Conservation (phyloP, 2,888 invertebrate species). For the Pocota personata region DNA sequence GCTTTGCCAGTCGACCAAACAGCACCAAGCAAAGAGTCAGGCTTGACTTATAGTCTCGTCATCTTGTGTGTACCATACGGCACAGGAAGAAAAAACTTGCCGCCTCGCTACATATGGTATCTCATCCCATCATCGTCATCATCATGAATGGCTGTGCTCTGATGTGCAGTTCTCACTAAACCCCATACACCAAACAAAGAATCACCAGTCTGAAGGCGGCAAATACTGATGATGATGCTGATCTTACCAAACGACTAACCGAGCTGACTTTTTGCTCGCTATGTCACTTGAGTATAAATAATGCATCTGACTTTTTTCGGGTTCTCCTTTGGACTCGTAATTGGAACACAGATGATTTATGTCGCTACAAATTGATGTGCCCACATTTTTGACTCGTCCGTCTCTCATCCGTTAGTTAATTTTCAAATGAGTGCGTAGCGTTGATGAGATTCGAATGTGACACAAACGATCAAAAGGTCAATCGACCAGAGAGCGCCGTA, state of each 20-base stretch:
- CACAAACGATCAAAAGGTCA: slow-evolving; percentile 70
- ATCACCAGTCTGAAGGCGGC: neutral
- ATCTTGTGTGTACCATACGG: slow-evolving; percentile 40
- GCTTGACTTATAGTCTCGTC: slow-evolving; percentile 25
- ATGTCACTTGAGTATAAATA: slow-evolving; percentile 36
- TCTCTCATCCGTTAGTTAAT: slow-evolving; percentile 22
- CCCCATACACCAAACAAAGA: neutral
- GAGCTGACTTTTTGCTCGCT: slow-evolving; percentile 31
- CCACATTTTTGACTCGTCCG: slow-evolving; percentile 21
- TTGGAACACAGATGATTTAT: slow-evolving; percentile 67
- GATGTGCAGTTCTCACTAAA: slow-evolving; percentile 9
- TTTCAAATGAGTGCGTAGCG: slow-evolving; percentile 69
- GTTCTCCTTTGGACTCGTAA: slow-evolving; percentile 39
- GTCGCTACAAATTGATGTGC: slow-evolving; percentile 65
- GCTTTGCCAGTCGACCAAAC: neutral
- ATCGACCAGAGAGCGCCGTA: slow-evolving; percentile 33
- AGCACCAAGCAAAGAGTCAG: neutral
- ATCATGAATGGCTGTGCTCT: slow-evolving; percentile 19
- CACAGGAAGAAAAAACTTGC: slow-evolving; percentile 54
- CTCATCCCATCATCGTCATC: slow-evolving; percentile 35
- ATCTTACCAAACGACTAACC: slow-evolving; percentile 4
- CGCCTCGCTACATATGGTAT: slow-evolving; percentile 51
- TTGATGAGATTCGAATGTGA: slow-evolving; percentile 71
- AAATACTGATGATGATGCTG: slow-evolving; percentile 7
- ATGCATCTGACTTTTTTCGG: slow-evolving; percentile 20